A percentile compares a stretch with the other conserved stretches of the same genome.
Evolutionary conservation across 2,113 vertebrate genomes (phyloP).

Genomic region (Cnemophilus loriae): DNA sequence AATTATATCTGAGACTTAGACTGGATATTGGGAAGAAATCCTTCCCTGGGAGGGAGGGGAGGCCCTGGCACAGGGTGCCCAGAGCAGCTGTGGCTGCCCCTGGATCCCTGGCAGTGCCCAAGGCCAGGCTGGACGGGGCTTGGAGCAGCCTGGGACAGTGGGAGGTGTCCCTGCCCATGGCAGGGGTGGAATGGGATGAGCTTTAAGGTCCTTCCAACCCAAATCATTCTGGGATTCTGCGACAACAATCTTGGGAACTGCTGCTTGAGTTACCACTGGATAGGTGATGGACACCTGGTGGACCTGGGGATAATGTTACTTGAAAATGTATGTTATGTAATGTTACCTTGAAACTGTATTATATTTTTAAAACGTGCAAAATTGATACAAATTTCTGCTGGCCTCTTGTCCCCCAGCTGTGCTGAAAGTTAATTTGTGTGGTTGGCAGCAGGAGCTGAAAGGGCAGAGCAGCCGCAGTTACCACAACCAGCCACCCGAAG

Average conservation of each 20-base stretch:
- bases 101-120: background rate
- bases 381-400: background rate
- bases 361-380: background rate
- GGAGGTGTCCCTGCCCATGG: background rate
- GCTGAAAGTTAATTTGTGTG: background rate
- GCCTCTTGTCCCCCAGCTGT: background rate
- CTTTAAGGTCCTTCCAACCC: background rate
- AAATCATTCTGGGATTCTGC: background rate
- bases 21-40: background rate
- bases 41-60: accelerated
- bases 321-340: background rate
- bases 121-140: background rate
- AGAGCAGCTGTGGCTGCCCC: background rate
- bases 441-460: background rate
- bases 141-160: background rate
- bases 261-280: background rate
- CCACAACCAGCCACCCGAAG: background rate
- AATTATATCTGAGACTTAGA: background rate
- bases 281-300: background rate
- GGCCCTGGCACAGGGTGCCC: background rate
- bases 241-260: background rate
- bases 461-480: background rate
- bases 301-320: background rate
- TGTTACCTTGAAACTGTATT: background rate
- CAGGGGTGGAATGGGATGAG: accelerated